Conservation (phyloP, 1,140 invertebrate species). For the Drosophila rhopaloa region DNA sequence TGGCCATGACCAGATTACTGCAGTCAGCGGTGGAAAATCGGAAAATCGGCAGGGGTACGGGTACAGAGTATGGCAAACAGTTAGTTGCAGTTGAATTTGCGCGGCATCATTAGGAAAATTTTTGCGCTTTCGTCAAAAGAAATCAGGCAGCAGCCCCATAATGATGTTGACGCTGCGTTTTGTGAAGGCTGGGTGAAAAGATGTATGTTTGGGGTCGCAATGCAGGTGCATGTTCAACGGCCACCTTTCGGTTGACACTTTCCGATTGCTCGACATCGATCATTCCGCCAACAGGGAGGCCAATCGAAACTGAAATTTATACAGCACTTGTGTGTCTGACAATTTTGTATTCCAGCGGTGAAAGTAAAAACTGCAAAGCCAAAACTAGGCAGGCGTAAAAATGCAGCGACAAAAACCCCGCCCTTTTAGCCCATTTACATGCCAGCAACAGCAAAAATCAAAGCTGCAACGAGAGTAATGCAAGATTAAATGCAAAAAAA, state of each 20-base stretch:
- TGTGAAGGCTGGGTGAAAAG: slow-evolving; percentile 65
- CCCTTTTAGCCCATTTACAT: slow-evolving; percentile 64
- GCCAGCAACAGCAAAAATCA: slow-evolving; percentile 59
- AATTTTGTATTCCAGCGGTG: slow-evolving; percentile 52
- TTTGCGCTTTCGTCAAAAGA: slow-evolving; percentile 71
- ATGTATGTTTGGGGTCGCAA: slow-evolving; percentile 35
- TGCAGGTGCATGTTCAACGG: background rate
- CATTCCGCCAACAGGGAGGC: slow-evolving; percentile 7
- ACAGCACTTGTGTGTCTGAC: slow-evolving; percentile 27
- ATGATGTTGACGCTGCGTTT: slow-evolving; percentile 73
- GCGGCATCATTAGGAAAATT: slow-evolving; percentile 75
- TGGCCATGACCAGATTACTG: slow-evolving; percentile 69
- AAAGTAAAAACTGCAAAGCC: slow-evolving; percentile 63
- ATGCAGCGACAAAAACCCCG: slow-evolving; percentile 40
- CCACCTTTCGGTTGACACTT: slow-evolving; percentile 2
- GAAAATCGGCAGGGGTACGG: slow-evolving; percentile 13
- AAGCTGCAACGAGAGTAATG: slow-evolving; percentile 75
- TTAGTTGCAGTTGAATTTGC: slow-evolving; percentile 52
- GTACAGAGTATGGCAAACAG: slow-evolving; percentile 19
- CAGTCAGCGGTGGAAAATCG: slow-evolving; percentile 20
- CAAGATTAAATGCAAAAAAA: slow-evolving; percentile 67
- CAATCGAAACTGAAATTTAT: slow-evolving; percentile 25
- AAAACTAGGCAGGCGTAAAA: slow-evolving; percentile 69
- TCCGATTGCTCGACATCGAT: background rate
- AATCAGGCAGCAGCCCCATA: slow-evolving; percentile 43